Evolutionary conservation across 2,888 invertebrate genomes (phyloP), one percentile per base, ranked within the genome.

Genomic region (Corythucha ciliata): DNA sequence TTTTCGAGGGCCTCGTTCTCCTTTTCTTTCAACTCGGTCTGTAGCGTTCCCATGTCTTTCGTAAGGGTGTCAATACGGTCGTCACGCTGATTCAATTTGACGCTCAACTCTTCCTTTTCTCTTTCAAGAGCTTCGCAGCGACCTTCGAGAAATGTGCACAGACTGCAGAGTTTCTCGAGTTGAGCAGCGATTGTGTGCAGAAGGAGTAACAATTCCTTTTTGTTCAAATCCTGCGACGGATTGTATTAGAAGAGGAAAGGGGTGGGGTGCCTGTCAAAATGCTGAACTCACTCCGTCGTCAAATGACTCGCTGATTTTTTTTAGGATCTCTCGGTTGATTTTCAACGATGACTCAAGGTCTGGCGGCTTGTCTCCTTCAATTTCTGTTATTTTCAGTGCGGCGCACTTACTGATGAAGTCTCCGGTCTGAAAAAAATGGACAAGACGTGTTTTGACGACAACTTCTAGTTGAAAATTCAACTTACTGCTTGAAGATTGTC

Each of bases 31-130:
- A 61, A 39, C 18, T 53, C 40, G 40, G 48, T 46, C 27, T 56
- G 49, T 8, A 59, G 44, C 25, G 52, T 50, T 3, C 57, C 58
- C 32, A 66, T 66, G 56, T 68, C 66, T 3, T 61, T 50, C 53
- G 65, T 65, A 21, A 68, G 51, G 8, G 36, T 37, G 5, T 51
- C 51, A 14, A 51, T n/a, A 39, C 39, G 44, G 12, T 34, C 25
- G 24, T 51, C 51, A 12, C 33, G 37, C 12, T 51, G 45, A 21
- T 18, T 27, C 20, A 51, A 22, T 2, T 22, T 21, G 5, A n/a
- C 12, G 10, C 25, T 21, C 18, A 40, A 24, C 8, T 29, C 40
- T 24, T 49, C 49, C 22, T 52, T 52, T 34, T 55, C 55, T 27
- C 52, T 47, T 44, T 55, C 55, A 2, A 52, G 29, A 7, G 32